Conservation (phyloP, 2,797 vertebrate genomes). For the Labroides dimidiatus region DNA sequence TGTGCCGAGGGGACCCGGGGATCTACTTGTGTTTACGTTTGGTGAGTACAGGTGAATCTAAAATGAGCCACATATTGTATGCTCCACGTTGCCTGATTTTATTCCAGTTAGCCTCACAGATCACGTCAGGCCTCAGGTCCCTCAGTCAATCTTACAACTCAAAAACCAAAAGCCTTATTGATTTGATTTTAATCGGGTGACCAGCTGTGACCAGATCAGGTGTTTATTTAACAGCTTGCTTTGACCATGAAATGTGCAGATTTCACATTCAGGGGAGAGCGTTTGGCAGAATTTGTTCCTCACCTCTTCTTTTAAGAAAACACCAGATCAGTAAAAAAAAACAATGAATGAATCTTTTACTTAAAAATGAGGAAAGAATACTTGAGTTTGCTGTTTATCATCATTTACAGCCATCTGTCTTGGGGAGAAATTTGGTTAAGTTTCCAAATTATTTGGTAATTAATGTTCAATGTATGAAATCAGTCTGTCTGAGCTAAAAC, state of each 20-base stretch:
- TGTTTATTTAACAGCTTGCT: constrained; percentile 36
- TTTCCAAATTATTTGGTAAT: too few relatives aligned
- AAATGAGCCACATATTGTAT: constrained; percentile 40
- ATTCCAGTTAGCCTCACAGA: constrained; percentile 33
- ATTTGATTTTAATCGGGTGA: constrained; percentile 39
- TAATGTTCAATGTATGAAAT: neutral
- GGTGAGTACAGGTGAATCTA: constrained; percentile 28
- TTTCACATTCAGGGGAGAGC: neutral
- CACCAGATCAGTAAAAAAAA: too few relatives aligned
- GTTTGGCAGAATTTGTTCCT: too few relatives aligned
- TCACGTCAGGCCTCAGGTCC: constrained; percentile 6
- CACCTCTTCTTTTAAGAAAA: too few relatives aligned
- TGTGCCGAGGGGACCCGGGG: constrained; percentile 52
- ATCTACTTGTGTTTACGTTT: constrained; percentile 54
- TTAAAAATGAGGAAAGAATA: too few relatives aligned
- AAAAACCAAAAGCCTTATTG: constrained; percentile 51
- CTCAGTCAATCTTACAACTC: constrained; percentile 33
- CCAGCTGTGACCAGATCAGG: constrained; percentile 3
- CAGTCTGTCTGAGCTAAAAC: neutral
- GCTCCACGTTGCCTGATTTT: constrained; percentile 1
- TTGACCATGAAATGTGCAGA: too few relatives aligned
- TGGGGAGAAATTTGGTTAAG: too few relatives aligned
- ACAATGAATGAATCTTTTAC: too few relatives aligned
- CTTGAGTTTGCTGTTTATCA: too few relatives aligned
- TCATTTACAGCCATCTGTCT: too few relatives aligned